A percentile compares a stretch with the other conserved stretches of the same genome.
phyloP scores from a whole-genome alignment of 2,113 vertebrate species.

The Heloderma charlesbogerti region DNA sequence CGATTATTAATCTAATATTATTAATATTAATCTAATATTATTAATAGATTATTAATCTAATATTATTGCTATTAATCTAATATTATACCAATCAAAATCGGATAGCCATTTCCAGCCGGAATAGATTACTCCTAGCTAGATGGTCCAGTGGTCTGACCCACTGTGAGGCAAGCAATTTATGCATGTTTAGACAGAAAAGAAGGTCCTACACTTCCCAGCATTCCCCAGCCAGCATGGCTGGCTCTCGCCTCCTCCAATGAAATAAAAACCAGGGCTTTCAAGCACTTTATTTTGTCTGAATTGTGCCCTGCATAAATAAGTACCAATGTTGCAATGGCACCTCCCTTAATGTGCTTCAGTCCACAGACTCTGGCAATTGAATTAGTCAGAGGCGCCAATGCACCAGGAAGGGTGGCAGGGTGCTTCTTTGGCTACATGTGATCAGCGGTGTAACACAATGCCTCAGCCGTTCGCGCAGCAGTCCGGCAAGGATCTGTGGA shows the following conservation, averaged over 20 bases:
- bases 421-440: neutral
- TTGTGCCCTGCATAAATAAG: neutral
- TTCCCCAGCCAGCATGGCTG: too few relatives aligned
- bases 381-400: neutral
- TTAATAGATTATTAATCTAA: too few relatives aligned
- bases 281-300: neutral
- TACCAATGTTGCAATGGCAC: neutral
- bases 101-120: too few relatives aligned
- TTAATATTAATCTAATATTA: too few relatives aligned
- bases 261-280: neutral
- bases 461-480: conserved; percentile 15
- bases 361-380: rapidly evolving
- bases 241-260: neutral
- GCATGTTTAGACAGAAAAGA: too few relatives aligned
- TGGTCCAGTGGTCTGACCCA: too few relatives aligned
- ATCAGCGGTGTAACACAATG: neutral
- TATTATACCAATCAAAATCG: too few relatives aligned
- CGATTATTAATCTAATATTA: too few relatives aligned
- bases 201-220: too few relatives aligned
- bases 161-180: too few relatives aligned
- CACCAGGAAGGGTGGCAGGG: neutral
- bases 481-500: neutral
- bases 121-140: too few relatives aligned
- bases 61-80: too few relatives aligned
- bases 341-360: neutral